Percentiles rank a stretch among this genome's conserved stretches.
phyloP scores from a whole-genome alignment of 2,888 invertebrate genomes.

The Scaptomyza parva region DNA sequence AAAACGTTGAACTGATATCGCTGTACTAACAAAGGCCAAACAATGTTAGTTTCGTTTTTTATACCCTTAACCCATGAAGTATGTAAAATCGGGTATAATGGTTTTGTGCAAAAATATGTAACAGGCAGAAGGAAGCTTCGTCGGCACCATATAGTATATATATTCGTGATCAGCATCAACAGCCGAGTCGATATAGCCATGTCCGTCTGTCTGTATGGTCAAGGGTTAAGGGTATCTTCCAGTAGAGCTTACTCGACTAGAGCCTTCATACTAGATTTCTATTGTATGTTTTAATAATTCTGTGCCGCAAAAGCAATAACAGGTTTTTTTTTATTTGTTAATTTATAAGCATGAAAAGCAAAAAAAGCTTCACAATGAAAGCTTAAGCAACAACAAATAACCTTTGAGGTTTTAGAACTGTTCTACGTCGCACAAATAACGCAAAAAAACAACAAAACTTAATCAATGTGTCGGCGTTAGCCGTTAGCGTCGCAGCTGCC shows the following conservation, averaged over 20 bases:
- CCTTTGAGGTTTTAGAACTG: slow-evolving; percentile 60
- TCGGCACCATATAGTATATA: no score
- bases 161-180: no score
- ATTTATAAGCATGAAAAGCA: slow-evolving; percentile 23
- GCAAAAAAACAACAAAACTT: background rate
- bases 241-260: no score
- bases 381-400: slow-evolving; percentile 40
- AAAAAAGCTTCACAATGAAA: slow-evolving; percentile 57
- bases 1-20: slow-evolving; percentile 54
- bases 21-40: slow-evolving; percentile 35
- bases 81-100: no score
- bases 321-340: slow-evolving; percentile 51
- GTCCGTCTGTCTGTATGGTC: no score
- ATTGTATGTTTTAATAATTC: slow-evolving; percentile 52
- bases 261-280: no score
- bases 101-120: no score
- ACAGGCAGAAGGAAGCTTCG: no score
- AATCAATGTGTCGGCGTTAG: slow-evolving; percentile 12
- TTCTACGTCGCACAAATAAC: slow-evolving; percentile 35
- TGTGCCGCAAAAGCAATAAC: slow-evolving; percentile 47
- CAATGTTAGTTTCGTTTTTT: slow-evolving; percentile 56
- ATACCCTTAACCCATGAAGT: no score
- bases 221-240: no score
- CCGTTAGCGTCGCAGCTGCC: slow-evolving; percentile 45
- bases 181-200: no score